Base-by-base conservation (phyloP, 2,797 vertebrate species). In the Crenuchus spilurus region DNA sequence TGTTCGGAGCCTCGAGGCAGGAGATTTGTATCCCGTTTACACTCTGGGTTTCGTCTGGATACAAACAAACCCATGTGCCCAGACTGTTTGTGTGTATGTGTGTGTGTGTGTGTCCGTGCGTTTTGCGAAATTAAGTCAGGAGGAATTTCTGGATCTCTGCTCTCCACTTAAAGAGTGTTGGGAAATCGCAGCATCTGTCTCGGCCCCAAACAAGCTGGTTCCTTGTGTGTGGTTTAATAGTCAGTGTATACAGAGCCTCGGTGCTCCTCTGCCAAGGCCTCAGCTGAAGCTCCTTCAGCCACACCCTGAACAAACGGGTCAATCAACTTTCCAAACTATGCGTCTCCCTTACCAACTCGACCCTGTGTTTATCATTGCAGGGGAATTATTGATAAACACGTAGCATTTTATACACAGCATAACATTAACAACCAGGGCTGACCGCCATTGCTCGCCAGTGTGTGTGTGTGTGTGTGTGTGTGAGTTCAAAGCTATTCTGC, bases 261-360 rank as follows among this genome's bases (percentile, higher is more conserved):
- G 76, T 79, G 51, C 54, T 60, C 75, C 51, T 72, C 74, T 33
- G 58, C 75, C 68, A 76, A 66, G 66, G 68, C 70, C 67, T 80
- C 78, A 73, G 76, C 55, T 58, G 68, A 75, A 82, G 84, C 83
- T 91, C 87, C 83, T 74, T 74, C 70, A 83, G 84, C 80, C 63
- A 71, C 77, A 68, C 78, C 84, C 77, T 83, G 73, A 79, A 78
- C 79, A 79, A 79, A 84, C 24, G 49, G 79, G 80, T 84, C 79
- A 83, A 84, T 87, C 67, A 81, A 75, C 78, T 75, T 55, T 37
- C 68, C 65, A 84, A 82, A 79, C 79, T 77, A 62, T 78, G 68
- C 83, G 85, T 86, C 65, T 81, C 78, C 79, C 68, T 68, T 42
- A 54, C 75, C 71, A 75, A 70, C 81, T 58, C 55, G 58, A 82